phyloP scores from a whole-genome alignment of 1,140 invertebrate genomes.

The Ditylenchus dipsaci region DNA sequence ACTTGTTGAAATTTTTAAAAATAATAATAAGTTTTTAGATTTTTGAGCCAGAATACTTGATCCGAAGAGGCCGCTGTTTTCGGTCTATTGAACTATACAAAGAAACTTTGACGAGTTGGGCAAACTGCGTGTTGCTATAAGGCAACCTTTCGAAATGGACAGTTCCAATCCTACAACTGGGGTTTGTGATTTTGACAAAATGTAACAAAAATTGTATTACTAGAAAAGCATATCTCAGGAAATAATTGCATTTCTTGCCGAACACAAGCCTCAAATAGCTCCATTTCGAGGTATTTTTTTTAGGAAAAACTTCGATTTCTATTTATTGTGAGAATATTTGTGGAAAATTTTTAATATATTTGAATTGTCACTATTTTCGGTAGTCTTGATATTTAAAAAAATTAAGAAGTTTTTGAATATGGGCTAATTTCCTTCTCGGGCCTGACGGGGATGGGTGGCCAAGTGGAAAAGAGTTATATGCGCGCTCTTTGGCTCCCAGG shows the following conservation, averaged over 20 bases:
- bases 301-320: no score
- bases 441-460: no score
- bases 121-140: constrained; percentile 16
- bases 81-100: constrained; percentile 21
- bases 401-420: no score
- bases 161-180: background rate
- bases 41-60: constrained; percentile 28
- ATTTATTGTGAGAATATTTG: no score
- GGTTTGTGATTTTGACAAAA: background rate
- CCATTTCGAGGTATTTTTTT: constrained; percentile 18
- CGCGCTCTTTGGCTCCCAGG: no score
- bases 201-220: no score
- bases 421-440: no score
- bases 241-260: constrained; percentile 28
- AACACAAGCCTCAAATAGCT: constrained; percentile 31
- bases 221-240: constrained; percentile 12
- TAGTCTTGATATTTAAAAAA: no score
- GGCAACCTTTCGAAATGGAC: constrained; percentile 14
- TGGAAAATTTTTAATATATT: no score
- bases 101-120: constrained; percentile 30
- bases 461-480: no score
- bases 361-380: no score
- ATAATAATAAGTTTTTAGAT: constrained; percentile 12
- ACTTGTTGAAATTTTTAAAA: no score
- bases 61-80: constrained; percentile 27